Evolutionary conservation across 1,140 invertebrate genomes (phyloP), one percentile per base, ranked within the genome.

Genomic region (Penaeus indicus): DNA sequence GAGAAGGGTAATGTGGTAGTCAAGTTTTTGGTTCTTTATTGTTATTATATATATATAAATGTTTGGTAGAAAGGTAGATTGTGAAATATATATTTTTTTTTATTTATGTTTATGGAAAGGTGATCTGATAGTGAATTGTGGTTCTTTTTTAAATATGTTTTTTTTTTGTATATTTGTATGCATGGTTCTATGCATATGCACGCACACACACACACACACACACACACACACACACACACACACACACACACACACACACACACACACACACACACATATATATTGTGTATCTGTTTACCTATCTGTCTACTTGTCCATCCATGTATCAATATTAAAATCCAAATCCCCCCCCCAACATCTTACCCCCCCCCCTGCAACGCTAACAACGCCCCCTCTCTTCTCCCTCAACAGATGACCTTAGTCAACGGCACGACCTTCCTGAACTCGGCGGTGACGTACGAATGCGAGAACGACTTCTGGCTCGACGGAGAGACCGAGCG

Each of bases 381-480:
- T 67, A 16, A 38, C n/a, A 42, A 7, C 18, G 3, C 5, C 32
- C 21, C 38, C 25, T 32, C 13, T 54, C 10, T 16, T 16, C 10
- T 13, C 16, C 54, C 5, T 18, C 60, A 18, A 19, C 86, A 94
- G 21, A 95, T 96, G 86, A 93, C 94, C 22, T 93, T 97, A 0
- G 92, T 96, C 0, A 97, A 97, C 91, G 95, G 94, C 27, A 91
- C 91, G 0, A 97, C 97, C 0, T 97, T 96, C 0, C 96, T 96
- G 60, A 95, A 95, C 13, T 96, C 96, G 72, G 92, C 96, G 18
- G 95, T 96, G 0, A 94, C 95, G 85, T 98, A 98, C 92, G 94
- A 94, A 62, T 99, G 98, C 92, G 94, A 95, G 63, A 93, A 95
- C 27, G 97, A 98, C 91, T 96, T 97, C 92, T 97, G 96, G 95